Conservation (phyloP, 1,140 invertebrate genomes). For the Zaprionus taronus region DNA sequence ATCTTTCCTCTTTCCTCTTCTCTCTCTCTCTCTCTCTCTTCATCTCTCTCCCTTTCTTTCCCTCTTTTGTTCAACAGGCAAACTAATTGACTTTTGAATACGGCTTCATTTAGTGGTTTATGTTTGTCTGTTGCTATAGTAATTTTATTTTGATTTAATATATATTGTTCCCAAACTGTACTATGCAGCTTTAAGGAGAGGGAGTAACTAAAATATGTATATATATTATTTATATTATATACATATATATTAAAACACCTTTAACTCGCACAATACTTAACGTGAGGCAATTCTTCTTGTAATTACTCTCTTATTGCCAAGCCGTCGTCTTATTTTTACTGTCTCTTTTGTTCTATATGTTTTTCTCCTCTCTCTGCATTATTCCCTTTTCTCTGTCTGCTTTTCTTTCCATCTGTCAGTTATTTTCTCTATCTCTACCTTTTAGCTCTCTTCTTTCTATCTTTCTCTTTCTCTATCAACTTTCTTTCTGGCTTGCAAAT, state of each 20-base stretch:
- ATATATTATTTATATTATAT: no score
- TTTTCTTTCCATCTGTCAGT: not conserved
- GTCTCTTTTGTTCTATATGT: no score
- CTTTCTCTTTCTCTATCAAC: no score
- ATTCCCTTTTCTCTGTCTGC: not conserved
- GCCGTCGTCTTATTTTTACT: no score
- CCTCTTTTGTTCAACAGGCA: constrained; percentile 2
- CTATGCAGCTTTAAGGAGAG: not conserved
- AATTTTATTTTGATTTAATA: not conserved
- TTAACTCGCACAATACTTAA: not conserved
- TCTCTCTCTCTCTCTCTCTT: not conserved
- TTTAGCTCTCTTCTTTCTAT: not conserved
- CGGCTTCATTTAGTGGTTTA: not conserved
- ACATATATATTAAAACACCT: no score
- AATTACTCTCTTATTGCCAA: not conserved
- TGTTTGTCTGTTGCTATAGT: not conserved
- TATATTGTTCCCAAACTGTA: not conserved
- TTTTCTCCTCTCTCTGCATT: no score
- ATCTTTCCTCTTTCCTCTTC: no score
- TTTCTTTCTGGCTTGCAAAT: no score
- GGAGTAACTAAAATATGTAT: no score
- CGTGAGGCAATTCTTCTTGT: not conserved
- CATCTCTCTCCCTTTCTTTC: not conserved
- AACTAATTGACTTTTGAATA: constrained; percentile 10
- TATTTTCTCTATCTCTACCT: not conserved